Evolutionary conservation across 2,888 invertebrate species (phyloP).

Genomic region (Villa cingulata): DNA sequence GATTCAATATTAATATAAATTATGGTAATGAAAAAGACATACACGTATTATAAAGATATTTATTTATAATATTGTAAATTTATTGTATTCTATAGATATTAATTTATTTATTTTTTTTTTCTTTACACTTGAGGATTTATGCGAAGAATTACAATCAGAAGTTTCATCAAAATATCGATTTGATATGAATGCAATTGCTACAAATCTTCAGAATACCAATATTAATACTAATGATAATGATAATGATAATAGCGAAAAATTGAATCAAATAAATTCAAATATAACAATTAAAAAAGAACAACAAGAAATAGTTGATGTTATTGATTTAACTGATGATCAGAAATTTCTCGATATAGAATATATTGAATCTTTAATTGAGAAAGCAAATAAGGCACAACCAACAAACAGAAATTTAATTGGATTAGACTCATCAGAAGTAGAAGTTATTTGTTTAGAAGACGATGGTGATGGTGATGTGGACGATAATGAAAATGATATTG

Average conservation of each 20-base stretch:
- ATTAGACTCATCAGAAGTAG: neutral
- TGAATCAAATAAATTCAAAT: neutral
- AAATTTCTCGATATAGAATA: neutral
- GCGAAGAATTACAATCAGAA: neutral
- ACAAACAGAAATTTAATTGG: too few relatives aligned
- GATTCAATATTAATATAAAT: neutral
- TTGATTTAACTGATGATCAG: neutral
- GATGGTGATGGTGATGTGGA: neutral
- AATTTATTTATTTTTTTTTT: slow-evolving; percentile 1
- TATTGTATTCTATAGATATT: neutral
- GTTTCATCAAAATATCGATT: neutral
- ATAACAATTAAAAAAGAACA: neutral
- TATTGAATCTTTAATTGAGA: neutral
- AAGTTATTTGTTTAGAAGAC: neutral
- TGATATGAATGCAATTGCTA: neutral
- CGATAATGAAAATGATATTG: neutral
- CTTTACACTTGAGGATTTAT: too few relatives aligned
- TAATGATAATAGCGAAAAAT: neutral
- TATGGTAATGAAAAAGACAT: neutral
- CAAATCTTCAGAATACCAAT: neutral
- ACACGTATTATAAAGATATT: too few relatives aligned
- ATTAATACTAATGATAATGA: neutral
- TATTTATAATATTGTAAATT: neutral
- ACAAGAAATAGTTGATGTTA: neutral
- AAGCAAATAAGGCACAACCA: neutral